Percentiles rank a stretch among this genome's conserved stretches.
phyloP scores from a whole-genome alignment of 2,113 vertebrate genomes.

The Prinia subflava region DNA sequence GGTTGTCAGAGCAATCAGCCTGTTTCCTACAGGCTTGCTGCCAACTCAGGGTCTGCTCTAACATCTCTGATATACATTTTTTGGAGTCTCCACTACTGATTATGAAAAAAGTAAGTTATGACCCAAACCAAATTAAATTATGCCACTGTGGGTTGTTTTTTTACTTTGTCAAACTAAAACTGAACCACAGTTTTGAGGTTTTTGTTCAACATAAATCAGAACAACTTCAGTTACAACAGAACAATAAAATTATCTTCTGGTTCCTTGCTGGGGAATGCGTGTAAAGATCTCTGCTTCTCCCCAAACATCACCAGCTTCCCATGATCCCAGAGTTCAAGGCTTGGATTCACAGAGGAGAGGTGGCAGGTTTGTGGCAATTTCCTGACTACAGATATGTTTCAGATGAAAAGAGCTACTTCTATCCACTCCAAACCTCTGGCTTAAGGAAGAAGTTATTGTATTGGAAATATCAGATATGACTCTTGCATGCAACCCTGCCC shows the following conservation, averaged over 20 bases:
- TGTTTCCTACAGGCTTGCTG: not conserved
- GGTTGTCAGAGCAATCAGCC: too few species aligned
- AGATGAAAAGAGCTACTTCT: not conserved
- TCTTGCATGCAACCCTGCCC: fast-evolving
- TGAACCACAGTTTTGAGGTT: not conserved
- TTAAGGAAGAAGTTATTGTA: not conserved
- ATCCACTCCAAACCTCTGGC: not conserved
- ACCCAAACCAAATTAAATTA: not conserved
- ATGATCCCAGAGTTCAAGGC: not conserved
- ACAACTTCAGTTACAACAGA: not conserved
- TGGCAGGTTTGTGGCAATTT: not conserved
- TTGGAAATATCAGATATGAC: not conserved
- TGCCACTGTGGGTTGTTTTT: not conserved
- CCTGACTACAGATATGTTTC: not conserved
- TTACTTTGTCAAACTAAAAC: not conserved
- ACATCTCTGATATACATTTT: too few species aligned
- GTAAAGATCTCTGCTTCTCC: not conserved
- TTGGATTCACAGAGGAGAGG: not conserved
- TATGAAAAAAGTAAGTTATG: not conserved
- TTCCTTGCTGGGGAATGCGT: not conserved
- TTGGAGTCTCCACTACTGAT: not conserved
- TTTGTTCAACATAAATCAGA: not conserved
- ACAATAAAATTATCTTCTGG: not conserved
- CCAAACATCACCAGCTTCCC: not conserved
- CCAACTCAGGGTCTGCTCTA: fast-evolving